A percentile compares a stretch with the other conserved stretches of the same genome.
Conservation (phyloP, 2,797 vertebrate species). For the Galaxias olidus region DNA sequence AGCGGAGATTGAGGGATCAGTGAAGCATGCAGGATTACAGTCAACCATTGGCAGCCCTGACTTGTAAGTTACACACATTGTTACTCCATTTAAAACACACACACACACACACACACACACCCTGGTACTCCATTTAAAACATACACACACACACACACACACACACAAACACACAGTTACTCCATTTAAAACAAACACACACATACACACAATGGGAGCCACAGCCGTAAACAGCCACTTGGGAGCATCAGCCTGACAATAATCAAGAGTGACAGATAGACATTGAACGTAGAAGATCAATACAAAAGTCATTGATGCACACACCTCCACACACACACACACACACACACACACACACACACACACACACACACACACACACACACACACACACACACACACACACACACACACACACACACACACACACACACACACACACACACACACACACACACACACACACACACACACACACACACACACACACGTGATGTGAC, state of each 20-base stretch:
- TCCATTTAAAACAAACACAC: no score
- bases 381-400: background rate
- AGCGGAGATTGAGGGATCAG: constrained; percentile 27
- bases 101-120: no score
- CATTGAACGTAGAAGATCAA: background rate
- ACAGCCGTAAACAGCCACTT: no score
- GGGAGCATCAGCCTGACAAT: no score
- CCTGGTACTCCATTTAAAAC: no score
- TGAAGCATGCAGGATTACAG: constrained; percentile 33
- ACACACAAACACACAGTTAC: no score
- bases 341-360: constrained; percentile 18
- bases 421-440: background rate
- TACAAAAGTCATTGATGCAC: background rate
- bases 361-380: background rate
- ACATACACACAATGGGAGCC: no score
- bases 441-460: background rate
- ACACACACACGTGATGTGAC: no score
- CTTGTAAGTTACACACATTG: no score
- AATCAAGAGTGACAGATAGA: background rate
- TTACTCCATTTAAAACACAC: no score
- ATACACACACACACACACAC: no score
- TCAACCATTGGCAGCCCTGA: background rate
- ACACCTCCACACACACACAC: constrained; percentile 5
- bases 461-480: constrained; percentile 16
- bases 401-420: constrained; percentile 4